phyloP scores from a whole-genome alignment of 1,140 invertebrate species.

The Orussus abietinus region DNA sequence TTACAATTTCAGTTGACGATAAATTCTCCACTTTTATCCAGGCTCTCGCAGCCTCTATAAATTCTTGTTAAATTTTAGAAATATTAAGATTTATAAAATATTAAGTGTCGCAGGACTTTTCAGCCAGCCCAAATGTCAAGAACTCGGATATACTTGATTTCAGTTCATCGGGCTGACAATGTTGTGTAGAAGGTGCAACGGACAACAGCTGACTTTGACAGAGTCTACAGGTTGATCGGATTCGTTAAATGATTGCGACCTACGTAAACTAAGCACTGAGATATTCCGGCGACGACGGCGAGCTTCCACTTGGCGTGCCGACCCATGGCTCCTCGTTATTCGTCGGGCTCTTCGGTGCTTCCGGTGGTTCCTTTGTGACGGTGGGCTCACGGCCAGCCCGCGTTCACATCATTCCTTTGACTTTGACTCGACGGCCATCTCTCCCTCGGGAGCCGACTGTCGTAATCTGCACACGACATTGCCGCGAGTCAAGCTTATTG shows the following conservation, averaged over 20 bases:
- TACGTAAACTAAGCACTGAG: conserved; percentile 46
- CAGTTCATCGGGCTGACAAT: background rate
- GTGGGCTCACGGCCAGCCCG: conserved; percentile 23
- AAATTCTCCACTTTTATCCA: too few species aligned
- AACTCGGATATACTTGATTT: background rate
- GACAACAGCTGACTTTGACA: background rate
- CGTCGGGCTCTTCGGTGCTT: conserved; percentile 14
- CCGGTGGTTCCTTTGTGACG: conserved; percentile 10
- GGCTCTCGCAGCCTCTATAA: too few species aligned
- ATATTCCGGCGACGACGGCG: conserved; percentile 46
- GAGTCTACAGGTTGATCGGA: conserved; percentile 11
- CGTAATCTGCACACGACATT: conserved; percentile 41
- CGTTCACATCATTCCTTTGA: conserved; percentile 25
- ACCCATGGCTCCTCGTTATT: conserved; percentile 29
- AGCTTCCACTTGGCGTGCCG: conserved; percentile 41
- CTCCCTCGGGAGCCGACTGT: conserved; percentile 26
- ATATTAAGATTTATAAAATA: background rate
- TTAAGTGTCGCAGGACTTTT: background rate
- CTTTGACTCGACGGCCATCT: conserved; percentile 46
- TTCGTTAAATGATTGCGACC: too few species aligned
- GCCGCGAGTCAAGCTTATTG: conserved; percentile 46
- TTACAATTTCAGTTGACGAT: too few species aligned
- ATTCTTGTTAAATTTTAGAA: too few species aligned
- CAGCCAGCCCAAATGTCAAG: background rate
- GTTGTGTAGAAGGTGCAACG: conserved; percentile 1